A percentile compares a stretch with the other conserved stretches of the same genome.
phyloP scores from a whole-genome alignment of 2,888 invertebrate species.

The Ischnus inquisitorius region DNA sequence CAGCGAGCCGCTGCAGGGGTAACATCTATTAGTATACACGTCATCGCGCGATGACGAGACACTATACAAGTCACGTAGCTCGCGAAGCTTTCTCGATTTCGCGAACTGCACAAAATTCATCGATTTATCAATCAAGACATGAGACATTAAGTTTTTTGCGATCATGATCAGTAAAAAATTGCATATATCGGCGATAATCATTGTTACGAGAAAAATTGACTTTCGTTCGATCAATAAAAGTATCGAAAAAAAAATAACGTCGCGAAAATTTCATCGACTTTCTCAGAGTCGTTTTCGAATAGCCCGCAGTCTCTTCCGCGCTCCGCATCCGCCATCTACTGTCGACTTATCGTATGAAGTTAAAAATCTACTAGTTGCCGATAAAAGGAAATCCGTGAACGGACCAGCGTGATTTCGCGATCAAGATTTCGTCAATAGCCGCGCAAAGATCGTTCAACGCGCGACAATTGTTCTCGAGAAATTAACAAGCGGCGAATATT shows the following conservation, averaged over 20 bases:
- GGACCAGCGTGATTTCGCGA: constrained; percentile 70
- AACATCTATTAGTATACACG: constrained; percentile 44
- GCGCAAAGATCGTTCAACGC: constrained; percentile 58
- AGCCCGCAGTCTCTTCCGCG: constrained; percentile 25
- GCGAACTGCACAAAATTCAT: not conserved
- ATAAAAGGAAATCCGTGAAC: constrained; percentile 82
- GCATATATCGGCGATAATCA: not conserved
- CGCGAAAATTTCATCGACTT: constrained; percentile 18
- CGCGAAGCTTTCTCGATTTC: constrained; percentile 1
- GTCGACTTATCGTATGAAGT: constrained; percentile 62
- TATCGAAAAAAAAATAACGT: not conserved
- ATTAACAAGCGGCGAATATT: constrained; percentile 54
- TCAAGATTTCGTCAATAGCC: constrained; percentile 70
- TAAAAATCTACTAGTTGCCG: constrained; percentile 79
- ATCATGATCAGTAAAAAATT: not conserved
- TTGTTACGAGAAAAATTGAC: not conserved
- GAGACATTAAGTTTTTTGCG: not conserved
- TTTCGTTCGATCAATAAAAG: not conserved
- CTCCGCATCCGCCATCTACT: constrained; percentile 73
- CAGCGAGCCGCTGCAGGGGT: not conserved
- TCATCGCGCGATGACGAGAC: constrained; percentile 68
- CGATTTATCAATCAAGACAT: not conserved
- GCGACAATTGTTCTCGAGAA: constrained; percentile 24
- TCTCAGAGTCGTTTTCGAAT: constrained; percentile 39
- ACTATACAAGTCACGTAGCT: constrained; percentile 49